Base-by-base conservation (phyloP, 2,888 invertebrate species). In the Aricia artaxerxes region DNA sequence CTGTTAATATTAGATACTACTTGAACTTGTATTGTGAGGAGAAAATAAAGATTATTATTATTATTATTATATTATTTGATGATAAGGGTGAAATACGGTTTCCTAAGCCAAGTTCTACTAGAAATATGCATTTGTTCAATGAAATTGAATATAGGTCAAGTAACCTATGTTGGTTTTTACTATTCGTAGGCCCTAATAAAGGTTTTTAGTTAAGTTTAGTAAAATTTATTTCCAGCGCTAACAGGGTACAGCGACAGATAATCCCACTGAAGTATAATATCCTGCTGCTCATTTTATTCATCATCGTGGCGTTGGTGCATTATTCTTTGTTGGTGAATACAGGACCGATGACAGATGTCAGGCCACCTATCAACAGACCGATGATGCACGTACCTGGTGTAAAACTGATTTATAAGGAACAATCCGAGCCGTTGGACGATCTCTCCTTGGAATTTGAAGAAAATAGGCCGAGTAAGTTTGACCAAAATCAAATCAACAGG, bases 301-400 rank as follows among this genome's bases (percentile, higher is more conserved):
- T 64, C 64, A 31, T 31, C 11, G 3, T 64, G 11, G 3, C 11
- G 64, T 24, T 64, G 64, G 64, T 31, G 7, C 24, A 64, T 64
- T 5, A 64, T 64, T 5, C 44, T 24, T 53, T 31, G 2, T 73
- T n/a, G 9, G 24, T 31, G 31, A 24, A 60, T 24, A 16, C 44
- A 4, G 9, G 9, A 11, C 1, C 60, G 6, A 13, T 13, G 57
- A n/a, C 24, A 13, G 13, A 24, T 38, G 40, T 24, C 31, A 57
- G 40, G 6, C 24, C n/a, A 38, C 3, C 7, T n/a, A 38, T 13
- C 53, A 85, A 84, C 4, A 85, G 83, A 11, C 88, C 90, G 1
- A 86, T 92, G 82, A 82, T 53, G 75, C 91, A 88, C 73, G 40
- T 90, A n/a, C 85, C 88, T 1, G 6, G 4, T 4, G 83, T 92